Base-by-base conservation (phyloP, 2,797 vertebrate species). In the Cheirogaleus major region DNA sequence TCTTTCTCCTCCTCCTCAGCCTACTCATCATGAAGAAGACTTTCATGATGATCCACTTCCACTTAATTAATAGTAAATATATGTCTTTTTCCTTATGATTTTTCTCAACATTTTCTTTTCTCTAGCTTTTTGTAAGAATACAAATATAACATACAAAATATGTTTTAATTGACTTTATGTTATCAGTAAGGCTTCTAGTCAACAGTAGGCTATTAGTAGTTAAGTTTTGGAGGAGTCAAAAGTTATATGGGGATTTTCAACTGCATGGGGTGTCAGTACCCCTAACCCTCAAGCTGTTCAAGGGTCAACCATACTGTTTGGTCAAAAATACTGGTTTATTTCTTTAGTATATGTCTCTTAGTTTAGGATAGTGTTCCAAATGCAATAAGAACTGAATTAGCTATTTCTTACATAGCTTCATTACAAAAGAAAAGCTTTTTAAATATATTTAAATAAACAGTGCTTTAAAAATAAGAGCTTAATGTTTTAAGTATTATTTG, bases 381-480 rank as follows among this genome's bases (percentile, higher is more conserved):
- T 61, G 79, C 22, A 69, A 4, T 25, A 89, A 86, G 63, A 27
- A 43, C 32, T 30, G 38, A 65, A 41, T 90, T 70, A 41, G 2
- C 50, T 52, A 50, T 65, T 80, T 97, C 65, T 88, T 35, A 65
- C 27, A 38, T 84, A 61, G 59, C 35, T 92, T 52, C 75, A 55
- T 69, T 73, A 23, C 43, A 52, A 69, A 91, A 92, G 23, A 63
- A 89, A 67, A 88, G 45, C 12, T 32, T 78, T 14, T 84, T 32
- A 38, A 52, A 38, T 61, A 11, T 78, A 86, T 76, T 57, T 93
- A 82, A 89, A 87, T 93, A 89, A 82, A 87, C 50, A 95, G 38
- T 88, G 25, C 65, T 91, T 93, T 85, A 48, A 89, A 93, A 95
- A n/a, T 72, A 92, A 89, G 89, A 76, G 14, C 55, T 93, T 91